Base-by-base conservation (phyloP, 2,888 invertebrate species). In the Lapara coniferarum region DNA sequence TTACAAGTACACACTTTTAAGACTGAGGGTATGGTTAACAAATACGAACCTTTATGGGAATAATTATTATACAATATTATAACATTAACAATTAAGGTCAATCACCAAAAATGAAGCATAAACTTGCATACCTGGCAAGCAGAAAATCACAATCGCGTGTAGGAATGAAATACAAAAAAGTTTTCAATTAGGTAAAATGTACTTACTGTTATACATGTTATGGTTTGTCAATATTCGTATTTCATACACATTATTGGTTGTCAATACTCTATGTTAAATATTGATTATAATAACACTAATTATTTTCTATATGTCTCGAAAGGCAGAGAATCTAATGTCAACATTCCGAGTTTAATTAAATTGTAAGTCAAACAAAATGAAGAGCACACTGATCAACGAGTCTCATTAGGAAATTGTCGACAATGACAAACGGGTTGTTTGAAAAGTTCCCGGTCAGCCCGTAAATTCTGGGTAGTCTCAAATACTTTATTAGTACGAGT, bases 101-200 rank as follows among this genome's bases (percentile, higher is more conserved):
- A 63, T 63, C 49, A 63, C 49, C 19, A 63, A 63, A 63, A 63
- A 63, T 49, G 46, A 63, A 63, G 63, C 63, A 46, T 63, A 49
- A 49, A 63, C 63, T 63, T 63, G 63, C 63, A 63, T 63, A 63
- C 63, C 63, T 63, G 63, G 63, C 63, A 63, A 63, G 63, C 63
- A 46, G 49, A 63, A 46, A 46, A 19, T 19, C 63, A 63, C 63
- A 63, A 13, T 63, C 63, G 63, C 63, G 49, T 25, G 63, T 25
- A 63, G 49, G 13, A 63, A 63, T 63, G 0, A 63, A 49, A 63
- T 63, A 63, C 59, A 46, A 46, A 63, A 63, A 49, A 13, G 19
- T 63, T 63, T 25, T 46, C 46, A 63, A 19, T 49, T 10, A 13
- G 4, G 13, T 19, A 59, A 59, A 16, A 14, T 44, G 19, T 46